Conservation (phyloP, 2,888 invertebrate genomes). For the Spodoptera littoralis region DNA sequence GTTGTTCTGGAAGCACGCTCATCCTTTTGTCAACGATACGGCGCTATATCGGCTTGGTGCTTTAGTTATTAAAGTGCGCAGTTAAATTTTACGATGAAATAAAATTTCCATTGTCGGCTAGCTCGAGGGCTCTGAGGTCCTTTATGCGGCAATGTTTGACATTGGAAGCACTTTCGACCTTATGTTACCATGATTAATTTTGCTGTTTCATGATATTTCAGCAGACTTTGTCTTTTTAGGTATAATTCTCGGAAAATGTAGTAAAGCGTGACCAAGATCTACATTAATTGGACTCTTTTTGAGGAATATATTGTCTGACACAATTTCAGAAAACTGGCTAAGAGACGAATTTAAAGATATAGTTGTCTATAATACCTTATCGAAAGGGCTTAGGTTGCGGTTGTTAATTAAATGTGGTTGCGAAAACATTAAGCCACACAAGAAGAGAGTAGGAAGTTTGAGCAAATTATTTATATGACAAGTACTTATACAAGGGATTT, state of each 20-base stretch:
- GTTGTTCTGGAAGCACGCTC: conserved; percentile 72
- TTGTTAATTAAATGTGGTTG: too few relatives aligned
- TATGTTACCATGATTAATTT: conserved; percentile 52
- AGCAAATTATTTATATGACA: too few relatives aligned
- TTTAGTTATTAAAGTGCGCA: conserved; percentile 86
- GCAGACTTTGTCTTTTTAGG: conserved; percentile 3
- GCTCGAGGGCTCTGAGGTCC: conserved; percentile 69
- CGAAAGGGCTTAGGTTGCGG: too few relatives aligned
- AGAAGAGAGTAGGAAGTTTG: too few relatives aligned
- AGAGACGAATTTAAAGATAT: too few relatives aligned
- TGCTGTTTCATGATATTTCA: conserved; percentile 27
- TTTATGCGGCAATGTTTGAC: conserved; percentile 65
- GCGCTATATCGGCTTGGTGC: conserved; percentile 81
- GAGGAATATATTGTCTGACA: too few relatives aligned
- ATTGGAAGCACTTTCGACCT: conserved; percentile 54
- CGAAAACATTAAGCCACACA: too few relatives aligned
- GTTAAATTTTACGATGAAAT: conserved; percentile 83
- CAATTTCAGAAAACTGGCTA: too few relatives aligned
- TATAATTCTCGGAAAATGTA: neutral
- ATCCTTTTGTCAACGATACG: conserved; percentile 88
- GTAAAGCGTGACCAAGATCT: too few relatives aligned
- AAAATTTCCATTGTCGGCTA: conserved; percentile 81
- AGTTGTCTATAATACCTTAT: too few relatives aligned
- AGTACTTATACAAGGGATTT: too few relatives aligned
- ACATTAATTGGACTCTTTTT: too few relatives aligned